Conservation (phyloP, 1,140 invertebrate species). For the Drosophila melanogaster region Release_6_plus_ISO1_MT NT_033777.3:7940001-7940500, state of each 20-base stretch:
- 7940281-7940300: conserved; percentile 63
- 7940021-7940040: conserved; percentile 74
- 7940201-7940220: conserved; percentile 80
- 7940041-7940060: conserved; percentile 33
- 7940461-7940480: conserved; percentile 52
- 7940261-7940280: conserved; percentile 65
- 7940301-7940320: conserved; percentile 37
- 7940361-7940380: conserved; percentile 68
- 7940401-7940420: background rate
- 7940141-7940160: conserved; percentile 61
- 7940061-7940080: conserved; percentile 63
- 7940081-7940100: conserved; percentile 46
- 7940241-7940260: conserved; percentile 84
- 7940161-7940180: conserved; percentile 55
- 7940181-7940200: conserved; percentile 17
- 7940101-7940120: conserved; percentile 18
- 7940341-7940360: conserved; percentile 40
- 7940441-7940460: conserved; percentile 46
- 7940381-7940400: conserved; percentile 33
- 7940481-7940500: conserved; percentile 33
- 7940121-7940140: conserved; percentile 42
- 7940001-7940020: conserved; percentile 55
- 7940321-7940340: conserved; percentile 54
- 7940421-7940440: background rate
- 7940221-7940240: conserved; percentile 84